phyloP scores from a whole-genome alignment of 2,888 invertebrate species.

The Hylaea fasciaria region DNA sequence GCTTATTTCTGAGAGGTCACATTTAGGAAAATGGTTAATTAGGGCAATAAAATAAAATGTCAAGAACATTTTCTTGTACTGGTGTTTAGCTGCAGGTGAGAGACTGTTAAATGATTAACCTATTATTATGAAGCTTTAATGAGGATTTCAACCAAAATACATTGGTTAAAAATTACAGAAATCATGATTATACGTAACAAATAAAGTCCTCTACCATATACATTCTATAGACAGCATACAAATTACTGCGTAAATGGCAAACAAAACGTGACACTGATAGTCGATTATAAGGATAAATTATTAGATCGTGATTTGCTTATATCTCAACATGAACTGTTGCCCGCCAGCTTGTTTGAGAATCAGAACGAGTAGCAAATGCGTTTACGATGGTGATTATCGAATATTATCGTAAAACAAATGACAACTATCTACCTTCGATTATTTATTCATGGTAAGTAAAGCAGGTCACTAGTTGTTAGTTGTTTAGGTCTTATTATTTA shows the following conservation, averaged over 20 bases:
- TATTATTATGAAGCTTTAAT: neutral
- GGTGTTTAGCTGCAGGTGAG: neutral
- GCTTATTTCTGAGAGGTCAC: conserved; percentile 43
- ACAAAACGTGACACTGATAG: conserved; percentile 41
- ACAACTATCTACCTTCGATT: too few relatives aligned
- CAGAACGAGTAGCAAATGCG: too few relatives aligned
- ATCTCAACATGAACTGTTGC: neutral
- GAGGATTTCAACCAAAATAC: too few relatives aligned
- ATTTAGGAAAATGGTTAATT: conserved; percentile 18
- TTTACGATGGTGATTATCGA: too few relatives aligned
- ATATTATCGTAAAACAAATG: too few relatives aligned
- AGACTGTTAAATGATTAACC: too few relatives aligned
- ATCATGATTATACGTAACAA: neutral
- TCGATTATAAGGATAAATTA: conserved; percentile 45
- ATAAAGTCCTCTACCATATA: neutral
- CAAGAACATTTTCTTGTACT: neutral
- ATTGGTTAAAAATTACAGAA: neutral
- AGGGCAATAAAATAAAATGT: conserved; percentile 14
- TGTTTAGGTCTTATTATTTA: too few relatives aligned
- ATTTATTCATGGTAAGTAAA: too few relatives aligned
- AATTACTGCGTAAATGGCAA: conserved; percentile 29
- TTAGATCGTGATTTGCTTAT: conserved; percentile 40
- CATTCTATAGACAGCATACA: neutral
- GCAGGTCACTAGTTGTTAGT: too few relatives aligned
- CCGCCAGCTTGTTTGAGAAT: neutral